Conservation (phyloP, 2,888 invertebrate genomes). For the Tinea trinotella region DNA sequence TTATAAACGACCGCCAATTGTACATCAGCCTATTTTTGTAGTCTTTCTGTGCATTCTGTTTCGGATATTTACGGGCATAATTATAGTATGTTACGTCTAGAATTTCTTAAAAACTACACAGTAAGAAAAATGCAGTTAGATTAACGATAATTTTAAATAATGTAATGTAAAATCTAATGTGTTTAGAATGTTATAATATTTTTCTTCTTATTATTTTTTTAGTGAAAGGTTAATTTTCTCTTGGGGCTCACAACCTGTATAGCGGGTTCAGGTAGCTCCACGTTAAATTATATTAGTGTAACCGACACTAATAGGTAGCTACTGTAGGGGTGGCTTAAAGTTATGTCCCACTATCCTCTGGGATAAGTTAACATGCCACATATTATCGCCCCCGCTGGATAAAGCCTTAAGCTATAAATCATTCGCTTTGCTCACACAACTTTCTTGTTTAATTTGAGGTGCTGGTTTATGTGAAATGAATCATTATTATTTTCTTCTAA, state of each 20-base stretch:
- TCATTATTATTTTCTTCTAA: background rate
- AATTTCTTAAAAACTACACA: no score
- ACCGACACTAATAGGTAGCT: conserved; percentile 5
- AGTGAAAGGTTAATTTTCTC: no score
- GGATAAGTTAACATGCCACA: conserved; percentile 43
- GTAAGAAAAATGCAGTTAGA: no score
- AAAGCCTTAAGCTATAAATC: conserved; percentile 49
- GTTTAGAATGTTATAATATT: background rate
- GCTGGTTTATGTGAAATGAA: conserved; percentile 22
- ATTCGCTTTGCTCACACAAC: conserved; percentile 42
- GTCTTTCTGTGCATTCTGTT: no score
- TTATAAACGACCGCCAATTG: no score
- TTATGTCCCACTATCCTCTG: conserved; percentile 32
- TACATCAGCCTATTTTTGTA: no score
- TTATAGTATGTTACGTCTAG: no score
- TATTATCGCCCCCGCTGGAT: conserved; percentile 42
- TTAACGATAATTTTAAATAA: no score
- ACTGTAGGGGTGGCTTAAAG: conserved; percentile 25
- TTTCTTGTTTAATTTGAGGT: conserved; percentile 34
- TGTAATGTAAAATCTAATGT: no score
- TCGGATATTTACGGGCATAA: no score
- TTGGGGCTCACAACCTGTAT: background rate
- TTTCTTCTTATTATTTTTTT: background rate
- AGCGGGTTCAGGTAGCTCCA: background rate
- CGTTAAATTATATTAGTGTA: background rate